Percentiles rank a stretch among this genome's conserved stretches.
These are phyloP conservation scores for Dendroctonus ponderosae DNA, from an alignment of 1,140 invertebrate genomes.

Conservation along the genomic window DNA sequence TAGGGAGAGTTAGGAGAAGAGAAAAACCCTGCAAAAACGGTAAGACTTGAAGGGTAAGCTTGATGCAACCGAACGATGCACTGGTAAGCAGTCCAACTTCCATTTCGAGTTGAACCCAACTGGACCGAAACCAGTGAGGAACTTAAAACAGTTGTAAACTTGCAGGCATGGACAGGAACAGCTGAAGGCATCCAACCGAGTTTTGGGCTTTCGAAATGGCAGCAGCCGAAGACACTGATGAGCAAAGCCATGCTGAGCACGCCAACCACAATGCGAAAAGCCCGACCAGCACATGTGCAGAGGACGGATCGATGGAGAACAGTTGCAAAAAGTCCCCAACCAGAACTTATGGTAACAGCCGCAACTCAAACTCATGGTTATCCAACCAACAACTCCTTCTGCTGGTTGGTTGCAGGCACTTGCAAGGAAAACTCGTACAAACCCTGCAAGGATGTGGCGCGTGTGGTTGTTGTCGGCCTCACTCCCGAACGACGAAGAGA, in stretches of 20 bases:
- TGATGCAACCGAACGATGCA: no score
- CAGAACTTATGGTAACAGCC: conserved; percentile 22
- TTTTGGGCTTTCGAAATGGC: conserved; percentile 26
- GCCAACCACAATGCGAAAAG: conserved; percentile 32
- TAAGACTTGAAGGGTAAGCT: no score
- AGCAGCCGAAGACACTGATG: conserved; percentile 34
- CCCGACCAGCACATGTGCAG: conserved; percentile 21
- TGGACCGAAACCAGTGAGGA: no score
- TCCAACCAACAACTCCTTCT: not conserved
- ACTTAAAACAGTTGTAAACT: no score
- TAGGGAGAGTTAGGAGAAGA: no score
- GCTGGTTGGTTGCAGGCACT: not conserved
- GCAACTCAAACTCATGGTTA: not conserved
- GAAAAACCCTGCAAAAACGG: no score
- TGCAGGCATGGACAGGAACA: no score
- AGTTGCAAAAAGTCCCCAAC: conserved; percentile 39
- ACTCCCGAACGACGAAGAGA: conserved; percentile 63
- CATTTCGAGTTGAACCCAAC: no score
- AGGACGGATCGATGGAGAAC: conserved; percentile 22
- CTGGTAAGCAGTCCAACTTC: no score
- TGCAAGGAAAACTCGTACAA: conserved; percentile 16
- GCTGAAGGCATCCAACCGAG: no score
- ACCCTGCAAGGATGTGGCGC: conserved; percentile 47
- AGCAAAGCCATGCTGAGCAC: conserved; percentile 37
- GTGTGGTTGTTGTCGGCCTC: conserved; percentile 62